Percentiles rank a stretch among this genome's conserved stretches.
These are phyloP conservation scores for Coecobrya sp. DNA, from an alignment of 2,888 invertebrate genomes.

Conservation along the genomic window DNA sequence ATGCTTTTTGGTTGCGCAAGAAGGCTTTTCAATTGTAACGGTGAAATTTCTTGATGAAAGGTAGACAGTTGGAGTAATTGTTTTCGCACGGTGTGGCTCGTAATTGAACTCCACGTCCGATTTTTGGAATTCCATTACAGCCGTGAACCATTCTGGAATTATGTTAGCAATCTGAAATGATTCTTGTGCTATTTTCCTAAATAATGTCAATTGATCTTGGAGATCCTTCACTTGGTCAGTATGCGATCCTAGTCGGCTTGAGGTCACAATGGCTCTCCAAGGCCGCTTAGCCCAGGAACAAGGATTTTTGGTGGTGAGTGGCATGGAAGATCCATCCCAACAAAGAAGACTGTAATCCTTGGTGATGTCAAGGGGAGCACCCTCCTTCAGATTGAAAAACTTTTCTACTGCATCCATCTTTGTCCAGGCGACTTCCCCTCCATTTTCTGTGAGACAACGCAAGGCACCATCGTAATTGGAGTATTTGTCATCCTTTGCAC, in stretches of 20 bases:
- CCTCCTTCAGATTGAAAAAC: constrained; percentile 80
- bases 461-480: constrained; percentile 89
- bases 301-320: constrained; percentile 77
- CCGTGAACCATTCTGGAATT: constrained; percentile 67
- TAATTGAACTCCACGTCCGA: constrained; percentile 63
- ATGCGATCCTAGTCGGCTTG: constrained; percentile 58
- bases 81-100: constrained; percentile 72
- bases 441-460: constrained; percentile 88
- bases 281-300: constrained; percentile 84
- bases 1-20: constrained; percentile 86
- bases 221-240: constrained; percentile 74
- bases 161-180: constrained; percentile 9
- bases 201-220: constrained; percentile 72
- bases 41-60: constrained; percentile 83
- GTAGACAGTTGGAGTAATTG: constrained; percentile 76
- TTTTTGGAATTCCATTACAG: constrained; percentile 77
- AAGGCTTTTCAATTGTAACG: constrained; percentile 87
- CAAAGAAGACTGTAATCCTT: constrained; percentile 82
- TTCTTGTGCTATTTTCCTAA: constrained; percentile 55
- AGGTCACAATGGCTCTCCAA: constrained; percentile 80
- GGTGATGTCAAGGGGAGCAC: constrained; percentile 17
- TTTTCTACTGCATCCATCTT: constrained; percentile 84
- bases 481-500: constrained; percentile 89
- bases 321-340: constrained; percentile 80
- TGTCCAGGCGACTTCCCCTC: constrained; percentile 89